These are phyloP conservation scores for Zygaena filipendulae DNA, from an alignment of 2,888 invertebrate species.

Conservation along the genomic window DNA sequence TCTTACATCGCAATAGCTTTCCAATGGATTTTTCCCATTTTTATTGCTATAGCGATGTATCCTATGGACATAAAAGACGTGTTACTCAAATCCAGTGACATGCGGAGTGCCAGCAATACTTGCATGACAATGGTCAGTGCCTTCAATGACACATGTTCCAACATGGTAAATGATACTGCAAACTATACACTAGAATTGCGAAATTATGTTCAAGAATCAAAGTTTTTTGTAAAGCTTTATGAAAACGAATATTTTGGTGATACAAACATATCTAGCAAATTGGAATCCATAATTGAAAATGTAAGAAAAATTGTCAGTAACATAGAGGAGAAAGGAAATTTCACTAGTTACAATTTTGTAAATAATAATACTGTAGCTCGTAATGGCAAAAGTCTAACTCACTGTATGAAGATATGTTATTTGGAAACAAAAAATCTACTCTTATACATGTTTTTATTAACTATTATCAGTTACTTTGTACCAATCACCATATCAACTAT, in stretches of 20 bases:
- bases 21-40: slow-evolving; percentile 49
- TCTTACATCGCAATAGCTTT: slow-evolving; percentile 33
- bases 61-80: slow-evolving; percentile 38
- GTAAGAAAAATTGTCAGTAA: slow-evolving; percentile 37
- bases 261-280: slow-evolving; percentile 23
- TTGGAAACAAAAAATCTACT: slow-evolving; percentile 43
- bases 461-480: slow-evolving; percentile 47
- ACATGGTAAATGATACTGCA: slow-evolving; percentile 15
- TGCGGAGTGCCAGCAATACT: slow-evolving; percentile 24
- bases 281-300: slow-evolving; percentile 35
- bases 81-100: slow-evolving; percentile 21
- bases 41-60: slow-evolving; percentile 44
- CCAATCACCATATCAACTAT: slow-evolving; percentile 50
- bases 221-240: slow-evolving; percentile 31
- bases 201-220: slow-evolving; percentile 26
- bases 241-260: slow-evolving; percentile 25
- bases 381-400: too few relatives aligned
- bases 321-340: slow-evolving; percentile 29
- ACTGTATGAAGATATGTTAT: slow-evolving; percentile 49
- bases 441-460: slow-evolving; percentile 42
- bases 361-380: too few relatives aligned
- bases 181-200: slow-evolving; percentile 25
- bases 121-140: slow-evolving; percentile 43
- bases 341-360: too few relatives aligned
- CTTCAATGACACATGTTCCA: slow-evolving; percentile 29